Conservation (phyloP, 1,140 invertebrate genomes). For the Drosophila albomicans region DNA sequence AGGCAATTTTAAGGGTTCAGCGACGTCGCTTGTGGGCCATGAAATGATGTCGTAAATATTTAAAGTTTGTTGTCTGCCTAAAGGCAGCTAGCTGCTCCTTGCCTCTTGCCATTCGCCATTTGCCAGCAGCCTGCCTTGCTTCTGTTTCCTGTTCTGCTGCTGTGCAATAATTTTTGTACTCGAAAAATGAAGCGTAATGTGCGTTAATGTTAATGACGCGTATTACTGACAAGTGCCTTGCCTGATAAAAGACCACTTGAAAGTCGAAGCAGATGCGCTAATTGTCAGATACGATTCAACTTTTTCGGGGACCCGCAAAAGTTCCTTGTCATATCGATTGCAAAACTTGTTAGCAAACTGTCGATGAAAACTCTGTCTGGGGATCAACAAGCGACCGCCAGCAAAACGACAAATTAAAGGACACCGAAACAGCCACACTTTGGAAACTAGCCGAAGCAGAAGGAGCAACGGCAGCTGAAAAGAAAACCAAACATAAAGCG, state of each 20-base stretch:
- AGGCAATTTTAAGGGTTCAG: constrained; percentile 69
- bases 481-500: constrained; percentile 28
- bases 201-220: constrained; percentile 83
- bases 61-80: constrained; percentile 73
- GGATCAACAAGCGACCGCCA: constrained; percentile 51
- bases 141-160: constrained; percentile 5
- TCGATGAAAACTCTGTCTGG: constrained; percentile 53
- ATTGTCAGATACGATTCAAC: constrained; percentile 48
- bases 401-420: constrained; percentile 68
- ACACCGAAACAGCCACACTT: constrained; percentile 61
- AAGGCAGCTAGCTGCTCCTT: constrained; percentile 33
- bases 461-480: background rate
- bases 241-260: constrained; percentile 49
- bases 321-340: constrained; percentile 47
- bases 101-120: constrained; percentile 9
- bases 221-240: constrained; percentile 80
- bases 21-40: constrained; percentile 71
- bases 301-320: constrained; percentile 6
- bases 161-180: constrained; percentile 76
- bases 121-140: background rate
- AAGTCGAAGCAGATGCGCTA: constrained; percentile 66
- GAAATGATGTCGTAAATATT: constrained; percentile 83
- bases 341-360: constrained; percentile 40
- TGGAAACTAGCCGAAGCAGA: constrained; percentile 1
- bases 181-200: constrained; percentile 80